Conservation (phyloP, 2,888 invertebrate genomes). For the Agapetus fuscipes region DNA sequence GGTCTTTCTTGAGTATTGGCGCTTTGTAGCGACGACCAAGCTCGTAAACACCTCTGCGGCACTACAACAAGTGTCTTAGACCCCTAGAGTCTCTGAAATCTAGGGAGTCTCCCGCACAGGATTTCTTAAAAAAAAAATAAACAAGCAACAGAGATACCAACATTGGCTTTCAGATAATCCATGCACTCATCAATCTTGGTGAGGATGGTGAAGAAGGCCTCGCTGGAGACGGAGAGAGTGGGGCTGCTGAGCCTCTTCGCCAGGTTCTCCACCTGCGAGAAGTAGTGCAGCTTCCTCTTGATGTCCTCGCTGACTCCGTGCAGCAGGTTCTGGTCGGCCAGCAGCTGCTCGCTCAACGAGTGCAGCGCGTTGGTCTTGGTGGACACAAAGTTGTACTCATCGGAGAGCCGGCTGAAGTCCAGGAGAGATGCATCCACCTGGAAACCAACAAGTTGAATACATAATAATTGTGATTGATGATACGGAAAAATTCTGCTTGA, state of each 20-base stretch:
- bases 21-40: no score
- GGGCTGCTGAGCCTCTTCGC: slow-evolving; percentile 73
- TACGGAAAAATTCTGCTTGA: neutral
- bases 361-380: slow-evolving; percentile 89
- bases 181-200: slow-evolving; percentile 81
- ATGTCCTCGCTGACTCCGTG: slow-evolving; percentile 73
- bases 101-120: no score
- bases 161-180: slow-evolving; percentile 72
- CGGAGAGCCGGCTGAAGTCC: slow-evolving; percentile 60
- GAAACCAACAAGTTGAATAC: neutral
- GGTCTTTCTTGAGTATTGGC: no score
- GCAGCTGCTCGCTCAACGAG: slow-evolving; percentile 81
- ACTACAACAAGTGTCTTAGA: no score
- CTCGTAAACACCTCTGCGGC: no score
- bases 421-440: slow-evolving; percentile 61
- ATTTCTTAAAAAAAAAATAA: no score
- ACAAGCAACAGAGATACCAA: no score
- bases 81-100: no score
- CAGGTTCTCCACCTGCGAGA: slow-evolving; percentile 73
- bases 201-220: slow-evolving; percentile 72
- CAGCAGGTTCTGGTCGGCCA: slow-evolving; percentile 79
- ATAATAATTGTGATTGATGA: no score
- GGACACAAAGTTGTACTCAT: slow-evolving; percentile 78
- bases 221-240: slow-evolving; percentile 72
- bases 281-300: slow-evolving; percentile 71